phyloP scores from a whole-genome alignment of 2,797 vertebrate genomes.

The Scleropages formosus region DNA sequence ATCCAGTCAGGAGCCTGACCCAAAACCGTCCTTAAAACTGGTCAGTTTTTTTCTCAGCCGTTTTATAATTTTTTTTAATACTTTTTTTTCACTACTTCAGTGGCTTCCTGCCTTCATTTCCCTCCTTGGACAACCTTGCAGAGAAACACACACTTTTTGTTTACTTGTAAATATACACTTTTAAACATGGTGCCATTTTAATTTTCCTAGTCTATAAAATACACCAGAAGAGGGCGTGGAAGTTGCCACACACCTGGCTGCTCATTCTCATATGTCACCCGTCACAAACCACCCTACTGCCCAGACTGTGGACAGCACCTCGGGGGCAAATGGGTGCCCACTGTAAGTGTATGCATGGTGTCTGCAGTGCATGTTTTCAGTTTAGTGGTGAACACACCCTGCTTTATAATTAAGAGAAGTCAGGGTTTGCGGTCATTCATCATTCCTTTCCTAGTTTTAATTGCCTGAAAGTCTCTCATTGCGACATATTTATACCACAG shows the following conservation, averaged over 20 bases:
- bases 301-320: conserved; percentile 85
- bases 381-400: neutral
- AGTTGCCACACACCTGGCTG: conserved; percentile 86
- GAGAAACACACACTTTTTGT: neutral
- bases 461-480: neutral
- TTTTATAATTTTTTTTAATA: neutral
- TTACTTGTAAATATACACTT: neutral
- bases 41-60: conserved; percentile 61
- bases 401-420: too few species aligned
- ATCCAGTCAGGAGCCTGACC: conserved; percentile 70
- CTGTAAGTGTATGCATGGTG: conserved; percentile 56
- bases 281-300: conserved; percentile 92
- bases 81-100: neutral
- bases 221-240: conserved; percentile 90
- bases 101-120: neutral
- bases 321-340: conserved; percentile 91
- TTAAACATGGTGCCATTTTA: neutral
- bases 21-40: conserved; percentile 84
- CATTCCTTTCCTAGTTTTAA: neutral
- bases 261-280: conserved; percentile 90
- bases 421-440: neutral
- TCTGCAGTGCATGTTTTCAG: neutral
- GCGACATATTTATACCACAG: neutral
- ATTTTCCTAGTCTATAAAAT: conserved; percentile 80
- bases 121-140: neutral